Evolutionary conservation across 2,888 invertebrate species (phyloP), one percentile per base, ranked within the genome.

Genomic region (Linnaemya tessellans): DNA sequence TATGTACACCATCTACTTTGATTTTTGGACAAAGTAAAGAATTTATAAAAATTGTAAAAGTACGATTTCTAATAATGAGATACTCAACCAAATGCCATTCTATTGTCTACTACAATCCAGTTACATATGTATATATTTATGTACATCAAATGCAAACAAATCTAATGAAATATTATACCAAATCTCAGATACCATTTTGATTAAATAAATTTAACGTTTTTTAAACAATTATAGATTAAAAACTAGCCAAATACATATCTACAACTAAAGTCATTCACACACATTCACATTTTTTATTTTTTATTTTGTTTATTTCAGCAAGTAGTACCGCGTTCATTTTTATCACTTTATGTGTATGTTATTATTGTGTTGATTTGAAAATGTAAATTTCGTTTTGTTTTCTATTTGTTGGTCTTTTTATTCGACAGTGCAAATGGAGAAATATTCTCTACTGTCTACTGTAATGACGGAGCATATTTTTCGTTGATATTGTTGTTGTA

Each of bases 401-500:
- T 5, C 41, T 38, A n/a, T 54, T 54, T 68, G 38, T 22, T 68
- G 20, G 20, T 13, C 30, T 67, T 18, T 43, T 22, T 22, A 22
- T 20, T n/a, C 4, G 0, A 13, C 4, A 58, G 20, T 73, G 35
- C 60, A 73, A 58, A 46, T 46, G 43, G 20, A 18, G 20, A 51
- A 20, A 51, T 51, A 9, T 67, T 49, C 30, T 49, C 65, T 41
- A 15, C n/a, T 70, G 15, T 30, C 1, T 65, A 65, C 20, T 10
- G 15, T 35, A 60, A 73, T 73, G 71, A 73, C 30, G 58, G n/a
- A 18, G 60, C 71, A 60, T 60, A 60, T 73, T 30, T 73, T 60
- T 46, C 8, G 1, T 30, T 46, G 25, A 56, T 2, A 22, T 41
- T 43, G 1, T 30, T 46, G 1, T 30, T 46, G 43, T 35, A 1